Conservation (phyloP, 2,888 invertebrate genomes). For the Pyrochroa serraticornis region DNA sequence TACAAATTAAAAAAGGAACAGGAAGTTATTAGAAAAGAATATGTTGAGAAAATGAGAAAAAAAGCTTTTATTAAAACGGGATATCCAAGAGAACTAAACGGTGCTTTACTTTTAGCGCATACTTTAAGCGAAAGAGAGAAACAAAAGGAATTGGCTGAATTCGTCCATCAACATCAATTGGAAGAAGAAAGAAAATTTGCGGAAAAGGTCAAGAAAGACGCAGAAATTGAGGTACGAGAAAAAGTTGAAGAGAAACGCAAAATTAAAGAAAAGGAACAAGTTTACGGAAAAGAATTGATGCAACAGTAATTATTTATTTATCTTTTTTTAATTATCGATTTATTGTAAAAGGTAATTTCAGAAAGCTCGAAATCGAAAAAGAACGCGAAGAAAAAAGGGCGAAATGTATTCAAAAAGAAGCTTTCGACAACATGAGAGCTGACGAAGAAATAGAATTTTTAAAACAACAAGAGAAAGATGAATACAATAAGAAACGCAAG, state of each 20-base stretch:
- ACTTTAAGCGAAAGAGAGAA: conserved; percentile 49
- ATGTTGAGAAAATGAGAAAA: conserved; percentile 45
- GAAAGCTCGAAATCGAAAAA: conserved; percentile 30
- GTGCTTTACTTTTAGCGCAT: conserved; percentile 49
- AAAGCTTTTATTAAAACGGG: conserved; percentile 46
- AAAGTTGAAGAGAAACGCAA: conserved; percentile 39
- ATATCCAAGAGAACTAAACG: conserved; percentile 47
- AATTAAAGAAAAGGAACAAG: conserved; percentile 36
- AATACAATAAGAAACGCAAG: conserved; percentile 25
- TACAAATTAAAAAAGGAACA: conserved; percentile 39
- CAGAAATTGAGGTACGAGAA: conserved; percentile 41
- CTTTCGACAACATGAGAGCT: conserved; percentile 46
- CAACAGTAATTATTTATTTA: conserved; percentile 36
- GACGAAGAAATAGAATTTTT: conserved; percentile 54
- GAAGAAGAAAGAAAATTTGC: conserved; percentile 43
- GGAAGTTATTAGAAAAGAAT: conserved; percentile 41
- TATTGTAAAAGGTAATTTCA: conserved; percentile 12
- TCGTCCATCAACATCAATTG: conserved; percentile 47
- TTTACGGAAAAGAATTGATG: conserved; percentile 33
- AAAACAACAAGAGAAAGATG: conserved; percentile 47
- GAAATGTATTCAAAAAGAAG: conserved; percentile 47
- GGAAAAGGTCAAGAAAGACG: conserved; percentile 40
- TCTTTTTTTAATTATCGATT: background rate
- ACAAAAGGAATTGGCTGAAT: conserved; percentile 48
- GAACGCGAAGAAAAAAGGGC: conserved; percentile 19